These are phyloP conservation scores for Scaeva pyrastri DNA, from an alignment of 2,888 invertebrate genomes.

Conservation along the genomic window DNA sequence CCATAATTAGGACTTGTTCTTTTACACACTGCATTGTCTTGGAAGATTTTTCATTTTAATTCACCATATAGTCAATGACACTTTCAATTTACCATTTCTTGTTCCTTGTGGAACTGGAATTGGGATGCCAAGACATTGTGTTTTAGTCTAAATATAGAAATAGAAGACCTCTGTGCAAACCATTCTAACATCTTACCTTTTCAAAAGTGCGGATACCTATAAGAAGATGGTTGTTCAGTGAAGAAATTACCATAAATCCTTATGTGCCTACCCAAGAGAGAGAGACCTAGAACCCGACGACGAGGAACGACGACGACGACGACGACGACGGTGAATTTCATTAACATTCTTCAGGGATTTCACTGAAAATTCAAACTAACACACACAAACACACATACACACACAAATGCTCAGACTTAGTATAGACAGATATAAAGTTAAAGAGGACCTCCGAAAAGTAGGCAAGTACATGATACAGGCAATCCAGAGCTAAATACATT, in stretches of 20 bases:
- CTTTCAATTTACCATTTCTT: conserved; percentile 25
- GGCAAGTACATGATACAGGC: conserved; percentile 63
- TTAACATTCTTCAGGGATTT: conserved; percentile 63
- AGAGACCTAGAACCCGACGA: conserved; percentile 2
- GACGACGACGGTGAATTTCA: conserved; percentile 52
- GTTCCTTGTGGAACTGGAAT: background rate
- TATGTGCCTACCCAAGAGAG: conserved; percentile 31
- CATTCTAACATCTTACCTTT: background rate
- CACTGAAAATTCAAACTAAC: conserved; percentile 42
- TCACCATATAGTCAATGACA: conserved; percentile 55
- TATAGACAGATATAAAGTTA: background rate
- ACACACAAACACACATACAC: background rate
- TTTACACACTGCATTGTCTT: conserved; percentile 1
- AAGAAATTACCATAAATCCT: conserved; percentile 58
- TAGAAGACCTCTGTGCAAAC: conserved; percentile 35
- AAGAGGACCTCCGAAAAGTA: conserved; percentile 37
- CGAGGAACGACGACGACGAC: background rate
- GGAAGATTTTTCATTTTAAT: conserved; percentile 29
- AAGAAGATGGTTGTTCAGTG: background rate
- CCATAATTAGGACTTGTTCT: conserved; percentile 50
- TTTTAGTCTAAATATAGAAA: conserved; percentile 61
- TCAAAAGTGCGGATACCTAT: background rate
- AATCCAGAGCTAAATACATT: conserved; percentile 72
- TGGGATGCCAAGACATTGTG: conserved; percentile 12
- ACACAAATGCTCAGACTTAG: too few species aligned